These are phyloP conservation scores for Epistrophe eligans DNA, from an alignment of 2,888 invertebrate species.

Conservation along the genomic window DNA sequence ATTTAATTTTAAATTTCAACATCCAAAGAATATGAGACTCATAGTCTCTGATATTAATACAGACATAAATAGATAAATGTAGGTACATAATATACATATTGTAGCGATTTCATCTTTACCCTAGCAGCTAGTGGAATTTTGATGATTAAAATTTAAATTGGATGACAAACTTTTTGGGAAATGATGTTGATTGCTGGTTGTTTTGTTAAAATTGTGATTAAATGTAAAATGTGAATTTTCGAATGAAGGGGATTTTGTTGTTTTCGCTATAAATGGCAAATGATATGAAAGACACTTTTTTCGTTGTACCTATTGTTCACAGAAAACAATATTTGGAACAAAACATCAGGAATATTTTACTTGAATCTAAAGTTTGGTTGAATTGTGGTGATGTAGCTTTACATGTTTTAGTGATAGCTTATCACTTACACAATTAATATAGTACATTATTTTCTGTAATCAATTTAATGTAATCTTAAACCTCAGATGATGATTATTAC, in stretches of 20 bases:
- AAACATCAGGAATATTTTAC: background rate
- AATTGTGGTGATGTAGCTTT: background rate
- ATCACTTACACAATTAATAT: too few relatives aligned
- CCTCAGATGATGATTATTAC: too few relatives aligned
- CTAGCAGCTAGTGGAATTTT: slow-evolving; percentile 10
- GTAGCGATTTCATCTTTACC: background rate
- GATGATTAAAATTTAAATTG: slow-evolving; percentile 44
- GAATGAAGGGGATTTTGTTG: slow-evolving; percentile 2
- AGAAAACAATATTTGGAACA: background rate
- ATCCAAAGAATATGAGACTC: background rate
- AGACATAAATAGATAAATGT: background rate
- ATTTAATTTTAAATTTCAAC: slow-evolving; percentile 14
- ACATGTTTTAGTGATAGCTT: background rate
- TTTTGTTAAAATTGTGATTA: slow-evolving; percentile 5
- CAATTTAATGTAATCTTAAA: too few relatives aligned
- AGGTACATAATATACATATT: background rate
- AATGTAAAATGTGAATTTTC: background rate
- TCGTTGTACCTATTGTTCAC: background rate
- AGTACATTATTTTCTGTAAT: too few relatives aligned
- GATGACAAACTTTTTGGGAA: slow-evolving; percentile 35
- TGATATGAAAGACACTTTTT: background rate
- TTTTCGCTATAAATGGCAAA: background rate
- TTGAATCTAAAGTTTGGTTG: background rate
- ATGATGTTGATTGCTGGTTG: slow-evolving; percentile 31
- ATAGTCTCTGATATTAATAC: background rate